Evolutionary conservation across 2,888 invertebrate genomes (phyloP), one percentile per base, ranked within the genome.

Genomic region (Ornithoptera alexandrae): DNA sequence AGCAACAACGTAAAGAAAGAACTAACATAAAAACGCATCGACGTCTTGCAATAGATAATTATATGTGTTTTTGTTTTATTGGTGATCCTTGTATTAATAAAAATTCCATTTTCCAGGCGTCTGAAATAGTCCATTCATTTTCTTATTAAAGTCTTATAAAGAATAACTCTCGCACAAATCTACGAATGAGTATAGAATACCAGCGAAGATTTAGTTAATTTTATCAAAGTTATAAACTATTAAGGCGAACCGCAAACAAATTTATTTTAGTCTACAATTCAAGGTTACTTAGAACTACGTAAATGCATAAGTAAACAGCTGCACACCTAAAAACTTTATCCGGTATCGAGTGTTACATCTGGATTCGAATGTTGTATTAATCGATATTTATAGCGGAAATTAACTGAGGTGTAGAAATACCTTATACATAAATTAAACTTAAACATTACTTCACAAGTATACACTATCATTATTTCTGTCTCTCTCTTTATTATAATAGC

Each of bases 281-380:
- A 53, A 53, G 53, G 53, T 53, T 53, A 53, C 53, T 53, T 53
- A 53, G 53, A 18, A 53, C n/a, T 53, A 53, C 53, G 53, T n/a
- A 53, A 53, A 53, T 18, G 53, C 5, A 53, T 46, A 53, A 53
- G 53, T 53, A 53, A 53, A 53, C 53, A 53, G 18, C 18, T 53
- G 53, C 53, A 53, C 18, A 18, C 53, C 53, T 53, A n/a, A 30
- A 53, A 53, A 53, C 18, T 53, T 53, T 53, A 53, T n/a, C n/a
- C 18, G n/a, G 53, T 53, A 6, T 53, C 17, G 1, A 50, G 15
- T 50, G 17, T 50, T 53, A 53, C 53, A 53, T 53, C 53, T 53
- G 53, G 53, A 5, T 18, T n/a, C 6, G 53, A 53, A 53, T 7
- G 53, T 53, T n/a, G 6, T 53, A 6, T n/a, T 53, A n/a, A 18